Base-by-base conservation (phyloP, 53 echinoderm and acorn worm species). In the Apostichopus leukothele region DNA sequence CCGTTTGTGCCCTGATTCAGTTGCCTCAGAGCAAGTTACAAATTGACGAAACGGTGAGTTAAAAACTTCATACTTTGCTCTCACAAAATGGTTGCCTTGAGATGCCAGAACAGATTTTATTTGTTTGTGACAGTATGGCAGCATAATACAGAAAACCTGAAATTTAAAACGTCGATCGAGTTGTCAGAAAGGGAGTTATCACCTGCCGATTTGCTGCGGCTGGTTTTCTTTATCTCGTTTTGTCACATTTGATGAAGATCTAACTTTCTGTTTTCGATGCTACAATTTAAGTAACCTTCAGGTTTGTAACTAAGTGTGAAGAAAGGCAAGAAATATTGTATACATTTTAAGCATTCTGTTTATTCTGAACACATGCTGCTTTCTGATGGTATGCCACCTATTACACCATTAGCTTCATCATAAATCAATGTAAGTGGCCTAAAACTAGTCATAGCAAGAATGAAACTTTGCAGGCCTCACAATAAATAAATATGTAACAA, bases 51-150 rank as follows among this genome's bases (percentile, higher is more conserved):
- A 54, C 55, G 81, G 81, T 81, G 81, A 81, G 81, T 81, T 55
- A 54, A 77, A 39, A 81, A 81, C 55, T 81, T 81, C 81, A 54
- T 55, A 81, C 81, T 79, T 79, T 81, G 81, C 19, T 81, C 54
- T 55, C 55, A 59, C n/a, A 76, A 59, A 59, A 22, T 59, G 81
- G 22, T 81, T 81, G 81, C 81, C 81, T 81, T 81, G 81, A 81
- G 81, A 81, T 81, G 81, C 81, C 81, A 81, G 55, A 81, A 57
- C 81, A 81, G 59, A 81, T 81, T 81, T 81, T 81, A 81, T 81
- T 81, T 81, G 81, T 81, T 81, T 81, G 55, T 59, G 7, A 55
- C 81, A 22, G 11, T 81, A 81, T 5, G 81, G 81, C 81, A 55
- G 55, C 60, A 81, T 54, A 54, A 81, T 26, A 59, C 19, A 54